Base-by-base conservation (phyloP, 2,797 vertebrate genomes). In the Myioborus miniatus region DNA sequence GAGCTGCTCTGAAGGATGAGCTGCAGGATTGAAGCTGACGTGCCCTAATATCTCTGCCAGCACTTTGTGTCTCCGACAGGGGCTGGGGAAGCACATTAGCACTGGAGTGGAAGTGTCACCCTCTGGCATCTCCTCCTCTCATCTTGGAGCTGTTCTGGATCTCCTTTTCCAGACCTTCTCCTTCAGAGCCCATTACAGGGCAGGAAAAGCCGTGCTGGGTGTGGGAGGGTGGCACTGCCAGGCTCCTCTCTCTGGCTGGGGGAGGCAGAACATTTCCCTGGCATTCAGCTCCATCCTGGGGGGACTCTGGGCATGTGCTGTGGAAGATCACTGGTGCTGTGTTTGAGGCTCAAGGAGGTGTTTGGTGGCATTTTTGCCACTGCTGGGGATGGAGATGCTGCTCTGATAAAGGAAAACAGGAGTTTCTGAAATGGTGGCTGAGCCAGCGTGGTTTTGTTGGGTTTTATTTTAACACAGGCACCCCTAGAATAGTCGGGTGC, bases 1-100 rank as follows among this genome's bases (percentile, higher is more conserved):
- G 46, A 79, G 91, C 93, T 90, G 89, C 92, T 91, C 92, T 97
- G 96, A 97, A 21, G 92, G 94, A 96, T 95, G 95, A 94, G 77
- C 6, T 64, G 85, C 92, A 82, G 96, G 39, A 97, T 96, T 92
- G 87, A 30, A 90, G 89, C 26, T 96, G 96, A 96, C 93, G 5
- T 11, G 62, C 81, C 93, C 90, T 95, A 6, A 93, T 93, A 83
- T 89, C 93, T 95, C 88, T 96, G 94, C 94, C 87, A 93, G 96
- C 91, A 29, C 87, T 93, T 83, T 88, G 58, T 78, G 79, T 93
- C 93, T 94, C 87, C 1, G 0, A 81, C 94, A 83, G 75, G 94
- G 89, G 87, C 92, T 94, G 3, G 34, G 85, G 85, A 94, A 93
- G 89, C 93, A 44, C 89, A 59, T 96, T 65, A 95, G 92, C 95